Percentiles rank a stretch among this genome's conserved stretches.
Evolutionary conservation across 2,797 vertebrate species (phyloP).

Genomic region (Crocodylus rhombifer): DNA sequence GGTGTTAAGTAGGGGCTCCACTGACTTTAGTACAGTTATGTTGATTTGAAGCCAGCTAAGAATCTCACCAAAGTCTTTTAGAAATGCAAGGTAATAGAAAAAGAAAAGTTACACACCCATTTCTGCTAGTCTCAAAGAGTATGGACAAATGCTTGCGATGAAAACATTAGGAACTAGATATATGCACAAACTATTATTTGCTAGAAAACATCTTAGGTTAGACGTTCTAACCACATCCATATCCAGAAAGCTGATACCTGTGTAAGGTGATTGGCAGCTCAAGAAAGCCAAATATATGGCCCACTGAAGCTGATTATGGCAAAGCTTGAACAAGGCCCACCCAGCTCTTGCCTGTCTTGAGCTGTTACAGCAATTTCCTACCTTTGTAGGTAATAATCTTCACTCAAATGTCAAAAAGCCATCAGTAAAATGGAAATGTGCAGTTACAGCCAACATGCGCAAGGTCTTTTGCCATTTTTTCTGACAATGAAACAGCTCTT

Average conservation of each 20-base stretch:
- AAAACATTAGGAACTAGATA: neutral
- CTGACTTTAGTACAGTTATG: neutral
- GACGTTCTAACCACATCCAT: neutral
- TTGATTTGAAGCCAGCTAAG: neutral
- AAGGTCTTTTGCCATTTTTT: neutral
- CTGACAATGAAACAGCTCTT: neutral
- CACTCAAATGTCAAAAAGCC: neutral
- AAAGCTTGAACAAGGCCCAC: neutral
- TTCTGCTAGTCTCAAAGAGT: neutral
- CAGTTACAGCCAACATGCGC: neutral
- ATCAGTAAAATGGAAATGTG: neutral
- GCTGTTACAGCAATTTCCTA: neutral
- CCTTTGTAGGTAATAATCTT: neutral
- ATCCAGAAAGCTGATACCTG: neutral
- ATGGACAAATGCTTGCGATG: conserved; percentile 3
- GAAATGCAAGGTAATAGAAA: neutral
- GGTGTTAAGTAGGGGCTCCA: neutral
- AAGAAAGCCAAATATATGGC: neutral
- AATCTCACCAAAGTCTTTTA: neutral
- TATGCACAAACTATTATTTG: neutral
- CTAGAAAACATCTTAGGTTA: neutral
- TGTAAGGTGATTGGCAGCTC: neutral
- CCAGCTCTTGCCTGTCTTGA: neutral
- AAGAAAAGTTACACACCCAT: neutral
- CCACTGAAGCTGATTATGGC: neutral